Percentiles rank a stretch among this genome's conserved stretches.
phyloP scores from a whole-genome alignment of 53 echinoderm and acorn worm genomes.

The Echinarachnius parma region DNA sequence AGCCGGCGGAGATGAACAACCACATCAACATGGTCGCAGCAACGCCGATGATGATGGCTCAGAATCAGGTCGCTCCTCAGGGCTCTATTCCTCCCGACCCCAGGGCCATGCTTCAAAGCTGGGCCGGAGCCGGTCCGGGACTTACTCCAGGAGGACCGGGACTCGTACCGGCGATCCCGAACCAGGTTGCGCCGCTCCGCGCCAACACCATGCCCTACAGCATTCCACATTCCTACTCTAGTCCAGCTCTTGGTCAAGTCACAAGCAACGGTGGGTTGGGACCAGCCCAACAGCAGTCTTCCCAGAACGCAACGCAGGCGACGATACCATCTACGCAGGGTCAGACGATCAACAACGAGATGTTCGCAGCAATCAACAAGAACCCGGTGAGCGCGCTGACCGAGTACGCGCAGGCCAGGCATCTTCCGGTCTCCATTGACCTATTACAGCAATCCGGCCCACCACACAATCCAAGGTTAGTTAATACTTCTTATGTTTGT shows the following conservation, averaged over 20 bases:
- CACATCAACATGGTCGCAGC: slow-evolving; percentile 2
- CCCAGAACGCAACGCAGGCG: slow-evolving; percentile 43
- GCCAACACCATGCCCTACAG: slow-evolving; percentile 42
- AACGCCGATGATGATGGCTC: slow-evolving; percentile 5
- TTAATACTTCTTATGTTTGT: no score
- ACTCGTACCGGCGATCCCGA: slow-evolving; percentile 22
- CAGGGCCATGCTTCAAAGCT: slow-evolving; percentile 3
- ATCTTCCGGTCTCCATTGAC: slow-evolving; percentile 69
- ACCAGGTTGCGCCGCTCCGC: slow-evolving; percentile 31
- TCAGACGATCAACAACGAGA: slow-evolving; percentile 61
- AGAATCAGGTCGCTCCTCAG: not conserved
- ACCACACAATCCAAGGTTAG: slow-evolving; percentile 98
- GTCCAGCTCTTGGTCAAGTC: not conserved
- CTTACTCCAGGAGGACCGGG: not conserved
- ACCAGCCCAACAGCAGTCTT: slow-evolving; percentile 26
- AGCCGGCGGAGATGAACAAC: slow-evolving; percentile 12
- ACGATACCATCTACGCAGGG: slow-evolving; percentile 8
- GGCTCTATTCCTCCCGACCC: slow-evolving; percentile 24
- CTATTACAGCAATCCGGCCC: slow-evolving; percentile 78
- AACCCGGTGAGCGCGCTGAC: slow-evolving; percentile 87
- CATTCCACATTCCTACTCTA: slow-evolving; percentile 1
- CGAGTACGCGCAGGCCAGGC: slow-evolving; percentile 93
- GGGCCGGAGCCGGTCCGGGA: not conserved
- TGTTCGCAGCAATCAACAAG: slow-evolving; percentile 83
- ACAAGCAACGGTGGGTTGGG: not conserved